A percentile compares a stretch with the other conserved stretches of the same genome.
phyloP scores from a whole-genome alignment of 1,140 invertebrate species.

The Papilio glaucus region DNA sequence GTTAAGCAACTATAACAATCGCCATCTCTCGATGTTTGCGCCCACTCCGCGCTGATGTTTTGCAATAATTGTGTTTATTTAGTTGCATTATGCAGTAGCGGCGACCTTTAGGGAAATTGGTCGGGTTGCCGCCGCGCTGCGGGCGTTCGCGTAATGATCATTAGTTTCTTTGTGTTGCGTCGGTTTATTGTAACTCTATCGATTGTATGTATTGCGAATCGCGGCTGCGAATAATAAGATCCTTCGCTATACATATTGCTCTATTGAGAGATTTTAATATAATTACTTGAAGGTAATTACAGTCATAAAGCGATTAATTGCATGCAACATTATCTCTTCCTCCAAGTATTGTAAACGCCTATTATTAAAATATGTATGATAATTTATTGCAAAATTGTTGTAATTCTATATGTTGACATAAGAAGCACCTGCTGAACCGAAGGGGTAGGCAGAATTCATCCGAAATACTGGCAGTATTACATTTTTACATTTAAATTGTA shows the following conservation, averaged over 20 bases:
- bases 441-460: too few species aligned
- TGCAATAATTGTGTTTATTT: conserved; percentile 48
- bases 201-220: not conserved
- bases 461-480: too few species aligned
- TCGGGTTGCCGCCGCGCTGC: conserved; percentile 17
- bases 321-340: too few species aligned
- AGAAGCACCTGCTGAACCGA: too few species aligned
- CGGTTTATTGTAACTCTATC: conserved; percentile 15
- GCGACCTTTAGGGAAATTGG: conserved; percentile 46
- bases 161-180: not conserved
- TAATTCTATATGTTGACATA: too few species aligned
- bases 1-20: not conserved
- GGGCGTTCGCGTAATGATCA: conserved; percentile 26
- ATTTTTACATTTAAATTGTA: too few species aligned
- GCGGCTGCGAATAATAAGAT: not conserved
- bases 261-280: not conserved
- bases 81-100: conserved; percentile 42
- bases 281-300: not conserved
- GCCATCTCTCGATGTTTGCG: not conserved
- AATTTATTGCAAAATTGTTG: too few species aligned
- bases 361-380: too few species aligned
- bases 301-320: not conserved
- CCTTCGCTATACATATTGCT: not conserved
- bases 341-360: too few species aligned
- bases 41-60: conserved; percentile 10